Base-by-base conservation (phyloP, 2,797 vertebrate species). In the Micrastur ruficollis region DNA sequence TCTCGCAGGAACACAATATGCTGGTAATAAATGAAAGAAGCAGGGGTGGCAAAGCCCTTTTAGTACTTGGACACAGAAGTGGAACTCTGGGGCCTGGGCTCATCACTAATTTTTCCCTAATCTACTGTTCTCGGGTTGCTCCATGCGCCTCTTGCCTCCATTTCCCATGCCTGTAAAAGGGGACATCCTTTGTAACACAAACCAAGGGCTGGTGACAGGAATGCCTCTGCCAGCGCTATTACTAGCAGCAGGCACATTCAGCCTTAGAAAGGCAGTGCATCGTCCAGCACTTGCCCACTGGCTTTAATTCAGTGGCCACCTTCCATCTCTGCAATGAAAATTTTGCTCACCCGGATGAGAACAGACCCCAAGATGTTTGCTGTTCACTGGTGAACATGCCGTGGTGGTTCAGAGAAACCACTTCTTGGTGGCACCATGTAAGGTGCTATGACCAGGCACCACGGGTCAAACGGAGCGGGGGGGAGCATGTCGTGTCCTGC, bases 391-490 rank as follows among this genome's bases (percentile, higher is more conserved):
- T 22, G 26, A 67, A 44, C 9, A 12, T 3, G n/a, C 25, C 38
- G 11, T 4, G 40, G 27, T 26, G 12, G 8, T 46, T 61, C 14
- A 44, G 29, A 81, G 53, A 55, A 34, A 36, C 14, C 29, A 12
- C 22, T 58, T 58, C 40, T 9, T 9, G 38, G n/a, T 56, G 42
- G 18, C 46, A 52, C 46, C 55, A 14, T 5, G 12, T 0, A 2
- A 55, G 38, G 27, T 53, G 31, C 34, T 14, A 14, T 1, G 8
- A 10, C 10, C 32, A 14, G 55, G 32, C 23, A 29, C 22, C 5
- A 38, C 0, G 2, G 12, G 32, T 26, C 47, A 4, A 16, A 20
- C 18, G 44, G 55, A 44, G 56, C 2, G 0, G 46, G 72, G 71
- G 36, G 19, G 65, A 67, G 5, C 44, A 11, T 2, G 10, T 34